phyloP scores from a whole-genome alignment of 2,888 invertebrate genomes.

The Drosophila hawaiiensis region DNA sequence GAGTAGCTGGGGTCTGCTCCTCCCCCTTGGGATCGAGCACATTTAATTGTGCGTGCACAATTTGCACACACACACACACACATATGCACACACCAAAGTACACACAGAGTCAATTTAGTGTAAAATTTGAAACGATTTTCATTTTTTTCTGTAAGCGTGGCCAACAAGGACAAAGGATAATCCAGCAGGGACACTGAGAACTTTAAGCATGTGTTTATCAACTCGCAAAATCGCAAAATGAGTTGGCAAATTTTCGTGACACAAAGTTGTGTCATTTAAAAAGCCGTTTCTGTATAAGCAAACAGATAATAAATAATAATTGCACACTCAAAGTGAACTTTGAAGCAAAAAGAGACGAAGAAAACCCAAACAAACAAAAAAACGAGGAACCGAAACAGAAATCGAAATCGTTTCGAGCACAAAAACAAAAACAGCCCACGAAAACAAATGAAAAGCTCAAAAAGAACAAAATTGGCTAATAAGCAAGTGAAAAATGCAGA shows the following conservation, averaged over 20 bases:
- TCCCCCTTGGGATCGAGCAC: slow-evolving; percentile 33
- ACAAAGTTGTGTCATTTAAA: slow-evolving; percentile 60
- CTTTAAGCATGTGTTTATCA: slow-evolving; percentile 64
- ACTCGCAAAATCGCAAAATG: slow-evolving; percentile 39
- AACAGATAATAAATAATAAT: slow-evolving; percentile 17
- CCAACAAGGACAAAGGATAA: slow-evolving; percentile 51
- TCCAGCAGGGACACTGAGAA: slow-evolving; percentile 14
- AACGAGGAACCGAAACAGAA: neutral
- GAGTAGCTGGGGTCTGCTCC: neutral
- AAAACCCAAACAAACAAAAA: neutral
- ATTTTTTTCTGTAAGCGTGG: slow-evolving; percentile 13
- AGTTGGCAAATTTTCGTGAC: slow-evolving; percentile 57
- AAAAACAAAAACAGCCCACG: slow-evolving; percentile 42
- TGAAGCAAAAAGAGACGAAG: slow-evolving; percentile 19
- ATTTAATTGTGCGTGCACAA: slow-evolving; percentile 78
- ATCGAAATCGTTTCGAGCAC: slow-evolving; percentile 11
- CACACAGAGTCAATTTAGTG: slow-evolving; percentile 73
- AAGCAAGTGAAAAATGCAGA: slow-evolving; percentile 40
- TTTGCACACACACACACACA: slow-evolving; percentile 46
- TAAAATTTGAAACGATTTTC: slow-evolving; percentile 65
- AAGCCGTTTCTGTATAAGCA: neutral
- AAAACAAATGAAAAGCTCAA: slow-evolving; percentile 50
- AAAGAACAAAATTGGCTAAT: slow-evolving; percentile 22
- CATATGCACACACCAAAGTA: slow-evolving; percentile 2
- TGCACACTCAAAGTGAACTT: slow-evolving; percentile 33